phyloP scores from a whole-genome alignment of 2,888 invertebrate genomes.

The Andrena flavipes region DNA sequence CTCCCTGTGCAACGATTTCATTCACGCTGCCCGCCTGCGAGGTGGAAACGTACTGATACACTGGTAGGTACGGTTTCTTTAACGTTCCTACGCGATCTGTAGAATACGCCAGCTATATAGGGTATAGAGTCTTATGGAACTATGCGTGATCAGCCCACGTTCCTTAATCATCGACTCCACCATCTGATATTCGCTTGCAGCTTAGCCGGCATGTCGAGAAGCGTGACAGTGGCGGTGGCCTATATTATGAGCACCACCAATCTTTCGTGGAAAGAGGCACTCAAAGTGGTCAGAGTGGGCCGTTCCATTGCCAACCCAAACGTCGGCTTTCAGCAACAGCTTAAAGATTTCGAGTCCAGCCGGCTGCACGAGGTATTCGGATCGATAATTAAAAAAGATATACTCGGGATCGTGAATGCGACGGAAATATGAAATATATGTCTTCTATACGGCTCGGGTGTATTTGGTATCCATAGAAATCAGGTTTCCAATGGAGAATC shows the following conservation, averaged over 20 bases:
- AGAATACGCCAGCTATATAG: too few relatives aligned
- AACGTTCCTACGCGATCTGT: background rate
- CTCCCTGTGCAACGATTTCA: slow-evolving; percentile 97
- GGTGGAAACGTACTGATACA: slow-evolving; percentile 97
- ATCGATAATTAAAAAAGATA: background rate
- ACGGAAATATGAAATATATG: too few relatives aligned
- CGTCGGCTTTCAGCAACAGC: slow-evolving; percentile 96
- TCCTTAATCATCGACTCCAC: background rate
- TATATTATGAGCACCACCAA: slow-evolving; percentile 98
- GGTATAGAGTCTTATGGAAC: too few relatives aligned
- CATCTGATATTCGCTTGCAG: slow-evolving; percentile 85
- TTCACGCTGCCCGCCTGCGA: slow-evolving; percentile 95
- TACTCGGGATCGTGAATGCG: too few relatives aligned
- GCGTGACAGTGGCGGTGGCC: slow-evolving; percentile 97
- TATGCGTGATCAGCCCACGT: background rate
- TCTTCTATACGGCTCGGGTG: too few relatives aligned
- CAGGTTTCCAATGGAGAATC: slow-evolving; percentile 31
- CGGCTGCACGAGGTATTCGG: slow-evolving; percentile 90
- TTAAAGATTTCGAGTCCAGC: slow-evolving; percentile 95
- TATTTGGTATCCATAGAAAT: background rate
- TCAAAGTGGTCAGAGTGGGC: slow-evolving; percentile 96
- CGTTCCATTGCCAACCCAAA: slow-evolving; percentile 98
- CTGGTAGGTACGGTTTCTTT: slow-evolving; percentile 88
- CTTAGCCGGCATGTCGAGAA: slow-evolving; percentile 98
- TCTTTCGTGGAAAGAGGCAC: slow-evolving; percentile 95